These are phyloP conservation scores for Ylistrum balloti DNA, from an alignment of 1,140 invertebrate species.

Conservation along the genomic window DNA sequence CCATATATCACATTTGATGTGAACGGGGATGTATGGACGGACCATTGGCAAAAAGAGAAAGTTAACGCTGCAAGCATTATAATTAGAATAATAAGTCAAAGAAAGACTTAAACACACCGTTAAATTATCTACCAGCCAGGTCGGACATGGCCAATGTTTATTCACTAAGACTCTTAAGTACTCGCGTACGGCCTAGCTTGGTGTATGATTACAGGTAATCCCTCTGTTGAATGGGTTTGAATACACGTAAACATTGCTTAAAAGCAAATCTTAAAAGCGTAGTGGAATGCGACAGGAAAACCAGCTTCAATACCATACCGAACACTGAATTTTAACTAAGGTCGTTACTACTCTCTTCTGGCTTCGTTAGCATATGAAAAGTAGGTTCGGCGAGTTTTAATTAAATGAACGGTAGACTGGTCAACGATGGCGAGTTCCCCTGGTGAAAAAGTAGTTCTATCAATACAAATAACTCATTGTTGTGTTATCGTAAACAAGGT, in stretches of 20 bases:
- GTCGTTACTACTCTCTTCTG: not conserved
- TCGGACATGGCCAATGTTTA: not conserved
- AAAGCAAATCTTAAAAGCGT: not conserved
- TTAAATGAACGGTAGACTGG: not conserved
- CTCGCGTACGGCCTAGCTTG: not conserved
- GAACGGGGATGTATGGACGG: too few species aligned
- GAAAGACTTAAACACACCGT: not conserved
- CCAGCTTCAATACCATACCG: too few species aligned
- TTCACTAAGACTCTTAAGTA: conserved; percentile 6
- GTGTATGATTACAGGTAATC: not conserved
- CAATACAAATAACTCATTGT: not conserved
- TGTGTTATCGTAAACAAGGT: not conserved
- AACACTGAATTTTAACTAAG: too few species aligned
- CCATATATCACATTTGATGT: too few species aligned
- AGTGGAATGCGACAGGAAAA: not conserved
- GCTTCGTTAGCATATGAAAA: not conserved
- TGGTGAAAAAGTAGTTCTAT: not conserved
- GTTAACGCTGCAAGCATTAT: too few species aligned
- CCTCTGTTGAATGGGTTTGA: not conserved
- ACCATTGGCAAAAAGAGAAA: too few species aligned
- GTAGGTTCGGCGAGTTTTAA: too few species aligned
- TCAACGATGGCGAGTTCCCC: not conserved
- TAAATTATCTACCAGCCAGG: not conserved
- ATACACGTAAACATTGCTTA: not conserved
- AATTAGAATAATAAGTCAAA: too few species aligned